Base-by-base conservation (phyloP, 2,888 invertebrate species). In the Teinopalpus imperialis region DNA sequence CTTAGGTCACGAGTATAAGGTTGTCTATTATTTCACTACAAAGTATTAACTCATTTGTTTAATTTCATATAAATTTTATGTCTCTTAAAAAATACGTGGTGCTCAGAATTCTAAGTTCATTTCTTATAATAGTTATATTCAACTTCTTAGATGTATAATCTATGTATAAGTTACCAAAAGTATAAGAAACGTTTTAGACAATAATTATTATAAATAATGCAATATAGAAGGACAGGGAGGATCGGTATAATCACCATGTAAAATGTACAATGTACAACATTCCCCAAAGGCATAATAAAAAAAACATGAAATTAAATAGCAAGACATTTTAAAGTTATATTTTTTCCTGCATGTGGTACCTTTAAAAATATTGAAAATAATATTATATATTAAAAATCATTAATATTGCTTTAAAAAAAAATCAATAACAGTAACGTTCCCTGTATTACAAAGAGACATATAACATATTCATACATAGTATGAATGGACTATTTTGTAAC, bases 131-230 rank as follows among this genome's bases (percentile, higher is more conserved):
- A n/a, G n/a, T n/a, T n/a, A n/a, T n/a, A n/a, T n/a, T n/a, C n/a
- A n/a, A n/a, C n/a, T n/a, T n/a, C n/a, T n/a, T n/a, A n/a, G n/a
- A n/a, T n/a, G n/a, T n/a, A n/a, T 41, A 31, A n/a, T 32, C 12
- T 32, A 31, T 18, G 5, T 27, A 20, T 20, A 39, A 39, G 39
- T 39, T 45, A 45, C 45, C 39, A 45, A 35, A n/a, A 16, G n/a
- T 13, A 34, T 23, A 36, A 16, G 29, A n/a, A 20, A 45, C 8
- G 14, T 46, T 8, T 16, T 40, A 35, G 46, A 46, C 46, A 46
- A 41, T 41, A 41, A 41, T 34, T 20, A 8, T 43, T 35, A n/a
- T 29, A 35, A 34, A 20, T 23, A 29, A 21, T 10, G 14, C 13
- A 14, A 34, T 34, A 36, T 24, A 24, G 13, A 14, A 29, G 21